Evolutionary conservation across 2,888 invertebrate species (phyloP).

Genomic region (Ferrisia virgata): DNA sequence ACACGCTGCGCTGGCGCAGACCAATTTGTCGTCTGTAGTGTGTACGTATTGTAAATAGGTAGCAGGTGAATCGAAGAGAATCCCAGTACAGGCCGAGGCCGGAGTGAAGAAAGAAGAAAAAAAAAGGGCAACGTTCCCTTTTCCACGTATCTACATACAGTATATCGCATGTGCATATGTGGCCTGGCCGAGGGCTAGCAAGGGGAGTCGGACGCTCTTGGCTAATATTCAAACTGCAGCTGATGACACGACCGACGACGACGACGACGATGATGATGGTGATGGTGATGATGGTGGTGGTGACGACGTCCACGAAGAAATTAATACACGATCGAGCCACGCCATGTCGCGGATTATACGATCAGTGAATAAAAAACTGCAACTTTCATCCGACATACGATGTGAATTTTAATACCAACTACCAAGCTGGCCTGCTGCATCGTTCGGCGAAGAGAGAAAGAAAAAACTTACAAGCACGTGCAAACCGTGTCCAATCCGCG

Average conservation of each 20-base stretch:
- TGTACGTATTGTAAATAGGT: neutral
- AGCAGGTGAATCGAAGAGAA: neutral
- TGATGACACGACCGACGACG: constrained; percentile 30
- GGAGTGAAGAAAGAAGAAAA: too few relatives aligned
- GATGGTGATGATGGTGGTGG: too few relatives aligned
- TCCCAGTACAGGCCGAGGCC: too few relatives aligned
- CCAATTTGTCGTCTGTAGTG: neutral
- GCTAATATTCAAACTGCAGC: constrained; percentile 23
- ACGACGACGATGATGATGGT: too few relatives aligned
- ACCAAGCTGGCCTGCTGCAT: neutral
- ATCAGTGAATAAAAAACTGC: neutral
- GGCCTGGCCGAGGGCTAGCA: neutral
- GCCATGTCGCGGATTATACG: neutral
- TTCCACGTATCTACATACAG: neutral
- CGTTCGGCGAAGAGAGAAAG: neutral
- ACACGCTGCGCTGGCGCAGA: neutral
- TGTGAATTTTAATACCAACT: neutral
- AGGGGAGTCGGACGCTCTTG: neutral
- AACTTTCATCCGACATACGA: neutral
- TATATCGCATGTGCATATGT: neutral
- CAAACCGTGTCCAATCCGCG: neutral
- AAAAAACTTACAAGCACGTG: neutral
- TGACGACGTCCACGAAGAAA: too few relatives aligned
- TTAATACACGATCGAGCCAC: neutral
- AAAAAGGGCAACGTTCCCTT: neutral